A percentile compares a stretch with the other conserved stretches of the same genome.
Evolutionary conservation across 2,113 vertebrate species (phyloP).

Genomic region (Thinocorus orbignyianus): DNA sequence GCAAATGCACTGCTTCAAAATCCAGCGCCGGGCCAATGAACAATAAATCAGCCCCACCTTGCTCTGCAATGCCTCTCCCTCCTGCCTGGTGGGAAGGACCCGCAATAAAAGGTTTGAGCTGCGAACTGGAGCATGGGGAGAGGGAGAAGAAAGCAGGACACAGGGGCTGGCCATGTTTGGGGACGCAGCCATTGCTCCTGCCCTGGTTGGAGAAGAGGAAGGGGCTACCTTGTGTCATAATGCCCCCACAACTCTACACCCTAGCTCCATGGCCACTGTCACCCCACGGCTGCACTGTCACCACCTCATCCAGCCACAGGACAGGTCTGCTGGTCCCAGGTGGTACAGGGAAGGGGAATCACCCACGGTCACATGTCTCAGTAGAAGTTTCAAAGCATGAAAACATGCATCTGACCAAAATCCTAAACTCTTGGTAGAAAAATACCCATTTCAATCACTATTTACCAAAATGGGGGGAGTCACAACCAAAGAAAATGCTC

Average conservation of each 20-base stretch:
- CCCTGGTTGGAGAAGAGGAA: neutral
- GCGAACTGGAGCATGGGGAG: neutral
- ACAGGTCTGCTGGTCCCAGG: neutral
- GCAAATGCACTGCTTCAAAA: slow-evolving; percentile 33
- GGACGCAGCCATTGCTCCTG: neutral
- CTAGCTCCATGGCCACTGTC: fast-evolving
- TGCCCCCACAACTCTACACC: neutral
- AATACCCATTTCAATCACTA: neutral
- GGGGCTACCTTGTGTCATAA: fast-evolving
- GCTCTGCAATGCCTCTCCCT: slow-evolving; percentile 39
- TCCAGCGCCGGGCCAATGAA: neutral
- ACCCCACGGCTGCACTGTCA: fast-evolving
- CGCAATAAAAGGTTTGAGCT: neutral
- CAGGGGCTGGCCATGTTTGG: neutral
- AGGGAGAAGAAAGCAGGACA: neutral
- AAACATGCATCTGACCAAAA: neutral
- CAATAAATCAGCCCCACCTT: slow-evolving; percentile 68
- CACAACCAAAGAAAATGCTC: neutral
- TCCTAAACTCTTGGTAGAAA: neutral
- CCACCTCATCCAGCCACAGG: too few species aligned
- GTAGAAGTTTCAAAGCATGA: neutral
- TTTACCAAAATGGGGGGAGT: neutral
- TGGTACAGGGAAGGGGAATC: fast-evolving
- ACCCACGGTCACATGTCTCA: fast-evolving
- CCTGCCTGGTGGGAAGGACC: neutral